Evolutionary conservation across 1,140 invertebrate species (phyloP).

Genomic region (Solen grandis): DNA sequence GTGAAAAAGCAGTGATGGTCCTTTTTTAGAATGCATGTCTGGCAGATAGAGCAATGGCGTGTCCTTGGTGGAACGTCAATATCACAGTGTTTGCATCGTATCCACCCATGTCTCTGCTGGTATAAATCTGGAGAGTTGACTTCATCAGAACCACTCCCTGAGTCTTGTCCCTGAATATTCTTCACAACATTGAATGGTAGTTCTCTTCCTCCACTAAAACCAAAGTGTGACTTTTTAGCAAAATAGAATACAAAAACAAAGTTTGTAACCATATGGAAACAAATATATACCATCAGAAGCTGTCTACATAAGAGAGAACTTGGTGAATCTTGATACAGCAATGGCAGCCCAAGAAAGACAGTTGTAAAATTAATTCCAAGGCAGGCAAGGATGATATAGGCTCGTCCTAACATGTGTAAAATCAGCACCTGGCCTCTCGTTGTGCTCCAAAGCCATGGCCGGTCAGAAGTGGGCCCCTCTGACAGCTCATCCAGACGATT

Average conservation of each 20-base stretch:
- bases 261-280: conserved; percentile 32
- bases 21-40: conserved; percentile 91
- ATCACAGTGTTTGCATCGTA: conserved; percentile 68
- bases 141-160: too few relatives aligned
- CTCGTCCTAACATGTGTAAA: conserved; percentile 27
- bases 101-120: too few relatives aligned
- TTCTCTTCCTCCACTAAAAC: not conserved
- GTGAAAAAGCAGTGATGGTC: conserved; percentile 98
- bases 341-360: conserved; percentile 23
- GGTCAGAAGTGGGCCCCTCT: not conserved
- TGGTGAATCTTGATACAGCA: conserved; percentile 30
- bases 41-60: conserved; percentile 93
- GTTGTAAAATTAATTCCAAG: conserved; percentile 20
- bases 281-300: conserved; percentile 42
- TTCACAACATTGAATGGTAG: conserved; percentile 12
- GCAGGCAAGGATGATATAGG: conserved; percentile 37
- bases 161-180: too few relatives aligned
- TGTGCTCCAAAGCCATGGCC: conserved; percentile 13
- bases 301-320: conserved; percentile 7
- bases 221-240: conserved; percentile 35
- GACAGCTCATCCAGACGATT: conserved; percentile 33
- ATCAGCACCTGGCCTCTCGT: conserved; percentile 25
- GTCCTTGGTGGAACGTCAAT: conserved; percentile 78
- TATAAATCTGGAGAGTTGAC: too few relatives aligned
- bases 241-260: conserved; percentile 27